phyloP scores from a whole-genome alignment of 2,888 invertebrate species.

The Anagyrus pseudococci region DNA sequence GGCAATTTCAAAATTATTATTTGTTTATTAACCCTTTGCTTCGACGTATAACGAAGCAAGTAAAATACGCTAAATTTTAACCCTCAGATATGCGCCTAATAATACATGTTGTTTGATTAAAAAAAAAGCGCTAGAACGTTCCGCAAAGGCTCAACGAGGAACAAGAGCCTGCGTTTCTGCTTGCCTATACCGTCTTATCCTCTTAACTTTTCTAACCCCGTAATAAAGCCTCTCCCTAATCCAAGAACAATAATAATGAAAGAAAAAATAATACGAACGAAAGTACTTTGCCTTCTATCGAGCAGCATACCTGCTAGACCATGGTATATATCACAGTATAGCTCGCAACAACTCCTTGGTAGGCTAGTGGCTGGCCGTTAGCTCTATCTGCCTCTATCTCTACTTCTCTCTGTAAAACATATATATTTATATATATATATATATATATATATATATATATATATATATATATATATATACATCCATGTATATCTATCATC shows the following conservation, averaged over 20 bases:
- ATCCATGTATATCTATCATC: not conserved
- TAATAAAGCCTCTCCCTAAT: constrained; percentile 36
- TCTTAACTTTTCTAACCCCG: constrained; percentile 43
- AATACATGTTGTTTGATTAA: constrained; percentile 14
- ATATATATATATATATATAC: constrained; percentile 18
- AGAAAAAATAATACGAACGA: not conserved
- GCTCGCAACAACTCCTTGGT: constrained; percentile 43
- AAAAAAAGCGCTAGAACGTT: constrained; percentile 20
- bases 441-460: constrained; percentile 3
- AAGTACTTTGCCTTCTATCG: not conserved
- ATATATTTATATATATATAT: constrained; percentile 20
- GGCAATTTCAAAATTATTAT: constrained; percentile 26
- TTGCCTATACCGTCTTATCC: constrained; percentile 35
- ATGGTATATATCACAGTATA: constrained; percentile 41
- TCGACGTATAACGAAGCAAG: constrained; percentile 17
- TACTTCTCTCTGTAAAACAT: not conserved
- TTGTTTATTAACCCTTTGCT: not conserved
- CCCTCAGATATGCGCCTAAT: constrained; percentile 17
- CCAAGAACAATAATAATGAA: not conserved
- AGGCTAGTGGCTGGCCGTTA: constrained; percentile 48
- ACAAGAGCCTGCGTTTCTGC: constrained; percentile 39
- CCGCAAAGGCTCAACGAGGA: constrained; percentile 22
- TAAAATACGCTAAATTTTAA: constrained; percentile 14
- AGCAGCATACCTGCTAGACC: not conserved
- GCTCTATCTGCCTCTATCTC: constrained; percentile 28